These are phyloP conservation scores for Palythoa grandiflora DNA, from an alignment of 92 coral and sea anemone species.

Conservation along the genomic window DNA sequence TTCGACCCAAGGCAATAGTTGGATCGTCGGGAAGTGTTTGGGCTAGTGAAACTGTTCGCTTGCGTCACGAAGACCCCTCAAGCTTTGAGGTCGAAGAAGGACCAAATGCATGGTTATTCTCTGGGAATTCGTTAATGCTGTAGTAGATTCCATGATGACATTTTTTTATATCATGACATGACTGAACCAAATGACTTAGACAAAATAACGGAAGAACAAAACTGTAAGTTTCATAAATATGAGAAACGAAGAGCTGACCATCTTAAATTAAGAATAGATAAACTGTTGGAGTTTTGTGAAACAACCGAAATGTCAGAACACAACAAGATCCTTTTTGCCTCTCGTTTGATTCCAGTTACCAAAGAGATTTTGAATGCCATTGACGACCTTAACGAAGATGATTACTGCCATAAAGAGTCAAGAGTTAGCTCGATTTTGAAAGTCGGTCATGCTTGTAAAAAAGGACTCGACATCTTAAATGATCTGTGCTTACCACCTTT, in stretches of 20 bases:
- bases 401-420: slow-evolving; percentile 34
- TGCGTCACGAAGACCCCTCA: slow-evolving; percentile 17
- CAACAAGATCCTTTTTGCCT: slow-evolving; percentile 51
- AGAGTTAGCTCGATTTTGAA: slow-evolving; percentile 29
- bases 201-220: slow-evolving; percentile 31
- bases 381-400: slow-evolving; percentile 32
- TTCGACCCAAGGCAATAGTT: not conserved
- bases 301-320: slow-evolving; percentile 48
- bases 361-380: slow-evolving; percentile 39
- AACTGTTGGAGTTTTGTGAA: slow-evolving; percentile 45
- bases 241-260: slow-evolving; percentile 49
- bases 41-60: slow-evolving; percentile 29
- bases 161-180: slow-evolving; percentile 26
- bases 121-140: slow-evolving; percentile 1
- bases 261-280: slow-evolving; percentile 43
- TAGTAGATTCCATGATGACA: slow-evolving; percentile 37
- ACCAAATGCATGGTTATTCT: not conserved
- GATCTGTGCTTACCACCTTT: slow-evolving; percentile 46
- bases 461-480: slow-evolving; percentile 32
- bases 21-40: not conserved
- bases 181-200: slow-evolving; percentile 39
- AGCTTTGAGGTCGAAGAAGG: not conserved
- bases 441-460: slow-evolving; percentile 2
- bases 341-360: slow-evolving; percentile 42
- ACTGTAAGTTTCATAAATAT: not conserved